These are phyloP conservation scores for Pseudomyrmex concolor DNA, from an alignment of 1,140 invertebrate species.

Conservation along the genomic window DNA sequence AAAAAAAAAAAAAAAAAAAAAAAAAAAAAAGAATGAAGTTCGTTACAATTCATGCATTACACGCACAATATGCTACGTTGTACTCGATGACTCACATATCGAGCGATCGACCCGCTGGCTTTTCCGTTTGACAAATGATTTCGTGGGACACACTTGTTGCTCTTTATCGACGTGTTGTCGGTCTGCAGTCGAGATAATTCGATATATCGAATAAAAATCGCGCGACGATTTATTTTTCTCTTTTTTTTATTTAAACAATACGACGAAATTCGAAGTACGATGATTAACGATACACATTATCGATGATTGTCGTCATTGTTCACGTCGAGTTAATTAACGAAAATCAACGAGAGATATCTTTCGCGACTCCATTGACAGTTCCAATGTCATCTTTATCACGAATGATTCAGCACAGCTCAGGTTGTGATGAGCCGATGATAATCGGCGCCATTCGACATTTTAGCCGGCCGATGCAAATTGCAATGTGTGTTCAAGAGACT, in stretches of 20 bases:
- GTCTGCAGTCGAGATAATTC: background rate
- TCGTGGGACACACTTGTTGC: slow-evolving; percentile 72
- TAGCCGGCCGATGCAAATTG: slow-evolving; percentile 22
- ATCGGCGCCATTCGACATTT: slow-evolving; percentile 30
- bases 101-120: background rate
- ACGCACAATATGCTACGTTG: background rate
- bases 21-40: slow-evolving; percentile 15
- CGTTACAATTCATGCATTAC: background rate
- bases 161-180: slow-evolving; percentile 27
- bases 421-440: slow-evolving; percentile 25
- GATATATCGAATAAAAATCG: slow-evolving; percentile 9
- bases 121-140: slow-evolving; percentile 65
- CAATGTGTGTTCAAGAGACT: background rate
- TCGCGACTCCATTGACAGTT: slow-evolving; percentile 16
- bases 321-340: slow-evolving; percentile 40
- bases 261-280: background rate
- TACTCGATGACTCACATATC: slow-evolving; percentile 17
- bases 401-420: slow-evolving; percentile 39
- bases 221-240: background rate
- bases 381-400: slow-evolving; percentile 15
- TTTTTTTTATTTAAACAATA: background rate
- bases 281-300: background rate
- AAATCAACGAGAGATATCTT: background rate
- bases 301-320: slow-evolving; percentile 34
- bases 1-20: slow-evolving; percentile 2